Conservation (phyloP, 2,888 invertebrate genomes). For the Yponomeuta cagnagella region DNA sequence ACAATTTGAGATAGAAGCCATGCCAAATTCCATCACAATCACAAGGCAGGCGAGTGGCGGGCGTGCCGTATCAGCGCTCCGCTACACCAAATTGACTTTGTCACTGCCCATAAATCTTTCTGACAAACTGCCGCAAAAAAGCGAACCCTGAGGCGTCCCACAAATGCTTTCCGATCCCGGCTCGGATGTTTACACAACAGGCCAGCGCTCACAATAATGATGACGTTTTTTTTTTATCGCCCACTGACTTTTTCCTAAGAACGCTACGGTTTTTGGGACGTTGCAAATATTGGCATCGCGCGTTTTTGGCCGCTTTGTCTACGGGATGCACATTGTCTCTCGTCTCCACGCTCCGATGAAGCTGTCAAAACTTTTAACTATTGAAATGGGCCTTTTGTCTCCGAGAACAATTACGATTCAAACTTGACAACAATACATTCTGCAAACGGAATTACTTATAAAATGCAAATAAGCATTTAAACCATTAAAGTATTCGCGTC, state of each 20-base stretch:
- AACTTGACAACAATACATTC: not conserved
- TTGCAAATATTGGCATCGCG: slow-evolving; percentile 30
- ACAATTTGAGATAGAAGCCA: slow-evolving; percentile 66
- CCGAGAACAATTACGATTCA: not conserved
- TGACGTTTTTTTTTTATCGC: slow-evolving; percentile 28
- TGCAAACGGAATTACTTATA: slow-evolving; percentile 1
- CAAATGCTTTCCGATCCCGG: slow-evolving; percentile 44
- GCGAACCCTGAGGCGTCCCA: slow-evolving; percentile 35
- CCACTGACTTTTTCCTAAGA: slow-evolving; percentile 34
- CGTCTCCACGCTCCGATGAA: slow-evolving; percentile 27
- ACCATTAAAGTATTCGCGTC: not conserved
- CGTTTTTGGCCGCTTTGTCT: slow-evolving; percentile 21
- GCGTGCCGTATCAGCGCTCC: slow-evolving; percentile 52
- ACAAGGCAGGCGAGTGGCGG: slow-evolving; percentile 43
- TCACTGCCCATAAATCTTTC: slow-evolving; percentile 70
- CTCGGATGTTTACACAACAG: slow-evolving; percentile 69
- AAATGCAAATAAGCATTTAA: slow-evolving; percentile 2
- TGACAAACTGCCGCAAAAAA: slow-evolving; percentile 45
- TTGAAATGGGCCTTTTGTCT: slow-evolving; percentile 1
- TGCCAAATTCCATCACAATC: slow-evolving; percentile 59
- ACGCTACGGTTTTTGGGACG: slow-evolving; percentile 27
- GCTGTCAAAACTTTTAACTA: slow-evolving; percentile 32
- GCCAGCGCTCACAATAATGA: slow-evolving; percentile 37
- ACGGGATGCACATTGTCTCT: slow-evolving; percentile 23
- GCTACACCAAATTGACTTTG: slow-evolving; percentile 71